Conservation (phyloP, 2,113 vertebrate genomes). For the Polypterus senegalus region DNA sequence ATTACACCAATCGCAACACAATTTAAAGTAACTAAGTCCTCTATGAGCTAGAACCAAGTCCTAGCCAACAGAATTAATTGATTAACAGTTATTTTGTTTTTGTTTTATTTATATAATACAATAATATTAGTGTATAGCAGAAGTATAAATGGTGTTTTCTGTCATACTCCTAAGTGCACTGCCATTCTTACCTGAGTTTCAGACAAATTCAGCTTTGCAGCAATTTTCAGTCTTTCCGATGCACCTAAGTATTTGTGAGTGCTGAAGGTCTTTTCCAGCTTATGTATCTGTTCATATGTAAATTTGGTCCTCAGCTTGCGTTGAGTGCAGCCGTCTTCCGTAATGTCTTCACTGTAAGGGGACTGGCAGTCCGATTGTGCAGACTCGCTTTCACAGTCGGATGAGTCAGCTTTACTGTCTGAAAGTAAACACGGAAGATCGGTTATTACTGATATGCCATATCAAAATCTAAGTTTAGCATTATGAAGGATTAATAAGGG, state of each 20-base stretch:
- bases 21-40: too few species aligned
- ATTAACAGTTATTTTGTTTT: too few species aligned
- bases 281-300: constrained; percentile 52
- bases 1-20: too few species aligned
- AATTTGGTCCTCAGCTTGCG: constrained; percentile 59
- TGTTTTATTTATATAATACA: too few species aligned
- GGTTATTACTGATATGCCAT: too few species aligned
- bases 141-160: too few species aligned
- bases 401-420: constrained; percentile 43
- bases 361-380: constrained; percentile 24
- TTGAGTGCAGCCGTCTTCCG: constrained; percentile 10
- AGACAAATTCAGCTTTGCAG: constrained; percentile 49
- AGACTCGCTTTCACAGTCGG: constrained; percentile 50
- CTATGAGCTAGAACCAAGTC: too few species aligned
- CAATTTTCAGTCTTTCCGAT: constrained; percentile 50
- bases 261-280: constrained; percentile 59
- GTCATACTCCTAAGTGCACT: too few species aligned
- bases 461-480: too few species aligned
- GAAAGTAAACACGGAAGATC: constrained; percentile 27
- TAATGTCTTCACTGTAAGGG: constrained; percentile 13
- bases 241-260: constrained; percentile 58
- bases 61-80: too few species aligned
- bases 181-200: constrained; percentile 56
- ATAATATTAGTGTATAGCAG: too few species aligned
- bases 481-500: too few species aligned